Base-by-base conservation (phyloP, 2,113 vertebrate genomes). In the Pituophis catenifer region DNA sequence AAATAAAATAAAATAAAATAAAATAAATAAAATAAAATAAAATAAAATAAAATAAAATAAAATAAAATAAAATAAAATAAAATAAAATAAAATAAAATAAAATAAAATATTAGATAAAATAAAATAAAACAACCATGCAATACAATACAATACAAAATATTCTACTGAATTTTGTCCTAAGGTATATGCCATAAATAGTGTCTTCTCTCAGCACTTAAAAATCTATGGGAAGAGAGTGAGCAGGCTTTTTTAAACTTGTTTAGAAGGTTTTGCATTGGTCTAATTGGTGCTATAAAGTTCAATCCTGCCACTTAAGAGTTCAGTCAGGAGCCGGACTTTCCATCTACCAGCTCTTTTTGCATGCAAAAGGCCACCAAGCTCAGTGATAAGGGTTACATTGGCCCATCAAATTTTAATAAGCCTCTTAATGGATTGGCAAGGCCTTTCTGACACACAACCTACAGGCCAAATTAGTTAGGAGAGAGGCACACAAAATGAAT, bases 351-450 rank as follows among this genome's bases (percentile, higher is more conserved):
- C 92, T 89, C 90, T 91, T 21, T 50, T 53, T 38, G 90, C 33
- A 89, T 89, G 89, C 89, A 48, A 92, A 94, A 96, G 95, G 94
- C 90, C 94, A 88, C 92, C 94, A 86, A 29, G 90, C 93, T 93
- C 90, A 96, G 96, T 97, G 96, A 97, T 96, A 97, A 94, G 96
- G 96, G 96, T 97, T 96, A 97, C 96, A 96, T 96, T 95, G 93
- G 92, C 88, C 50, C 95, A 97, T 97, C 97, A 97, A 97, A 97
- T 92, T 97, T 97, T 96, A 94, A 97, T 97, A 95, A 95, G 90
- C 55, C 33, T 94, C 96, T 96, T 97, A 97, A 97, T 97, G 97
- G 97, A 96, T 94, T 57, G 95, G 38, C 88, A 11, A 59, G 3
- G 93, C 93, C 21, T 94, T 91, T 94, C 91, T 92, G 94, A 95